These are phyloP conservation scores for Drosophila dives DNA, from an alignment of 2,888 invertebrate species.

Conservation along the genomic window DNA sequence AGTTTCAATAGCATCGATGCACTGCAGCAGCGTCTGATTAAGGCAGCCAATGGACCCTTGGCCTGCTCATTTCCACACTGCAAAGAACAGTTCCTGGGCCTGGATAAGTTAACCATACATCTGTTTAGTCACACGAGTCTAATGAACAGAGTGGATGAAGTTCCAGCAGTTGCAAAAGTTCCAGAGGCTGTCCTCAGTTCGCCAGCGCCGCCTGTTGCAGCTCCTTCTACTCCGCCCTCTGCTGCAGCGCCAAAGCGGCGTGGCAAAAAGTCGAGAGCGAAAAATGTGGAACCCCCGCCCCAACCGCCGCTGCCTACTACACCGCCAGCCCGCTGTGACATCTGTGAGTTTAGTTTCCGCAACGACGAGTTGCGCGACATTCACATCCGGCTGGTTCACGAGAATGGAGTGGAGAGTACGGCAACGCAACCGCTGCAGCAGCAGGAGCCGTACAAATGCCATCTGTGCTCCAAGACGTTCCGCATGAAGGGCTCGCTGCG, in stretches of 20 bases:
- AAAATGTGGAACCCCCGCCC: slow-evolving; percentile 26
- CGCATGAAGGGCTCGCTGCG: slow-evolving; percentile 93
- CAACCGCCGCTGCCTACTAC: slow-evolving; percentile 13
- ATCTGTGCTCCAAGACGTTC: slow-evolving; percentile 91
- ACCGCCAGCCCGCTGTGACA: slow-evolving; percentile 86
- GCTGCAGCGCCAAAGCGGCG: slow-evolving; percentile 49
- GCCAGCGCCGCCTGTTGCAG: neutral
- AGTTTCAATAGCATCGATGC: slow-evolving; percentile 90
- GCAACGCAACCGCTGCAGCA: slow-evolving; percentile 49
- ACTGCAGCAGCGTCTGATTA: slow-evolving; percentile 89
- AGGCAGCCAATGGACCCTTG: slow-evolving; percentile 90
- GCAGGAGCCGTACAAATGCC: slow-evolving; percentile 86
- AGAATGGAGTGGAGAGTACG: slow-evolving; percentile 57
- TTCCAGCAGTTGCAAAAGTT: slow-evolving; percentile 9
- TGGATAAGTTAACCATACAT: slow-evolving; percentile 94
- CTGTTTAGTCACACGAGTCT: slow-evolving; percentile 89
- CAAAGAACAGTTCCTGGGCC: slow-evolving; percentile 89
- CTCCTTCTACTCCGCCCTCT: slow-evolving; percentile 5
- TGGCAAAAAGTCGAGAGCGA: slow-evolving; percentile 52
- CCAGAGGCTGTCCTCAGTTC: slow-evolving; percentile 7
- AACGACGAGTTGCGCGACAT: slow-evolving; percentile 89
- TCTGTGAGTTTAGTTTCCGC: slow-evolving; percentile 90
- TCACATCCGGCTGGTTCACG: slow-evolving; percentile 90
- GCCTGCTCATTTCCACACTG: slow-evolving; percentile 90
- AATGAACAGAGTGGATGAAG: slow-evolving; percentile 52